Evolutionary conservation across 2,888 invertebrate genomes (phyloP).

Genomic region (Teleogryllus oceanicus): DNA sequence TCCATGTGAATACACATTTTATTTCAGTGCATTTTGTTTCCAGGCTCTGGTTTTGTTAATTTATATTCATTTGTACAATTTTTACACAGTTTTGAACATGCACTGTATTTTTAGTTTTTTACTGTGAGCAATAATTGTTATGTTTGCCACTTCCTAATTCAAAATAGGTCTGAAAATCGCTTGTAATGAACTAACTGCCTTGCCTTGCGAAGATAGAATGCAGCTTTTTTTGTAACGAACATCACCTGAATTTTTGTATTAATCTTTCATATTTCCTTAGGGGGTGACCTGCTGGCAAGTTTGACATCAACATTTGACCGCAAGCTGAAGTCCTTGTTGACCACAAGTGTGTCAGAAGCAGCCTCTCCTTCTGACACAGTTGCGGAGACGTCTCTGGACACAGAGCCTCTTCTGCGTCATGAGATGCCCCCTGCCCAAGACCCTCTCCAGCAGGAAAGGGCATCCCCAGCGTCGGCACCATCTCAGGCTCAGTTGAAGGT

Average conservation of each 20-base stretch:
- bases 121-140: too few species aligned
- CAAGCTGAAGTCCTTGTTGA: constrained; percentile 71
- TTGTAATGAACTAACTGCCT: too few species aligned
- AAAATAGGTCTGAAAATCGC: too few species aligned
- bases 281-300: constrained; percentile 77
- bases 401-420: neutral
- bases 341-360: neutral
- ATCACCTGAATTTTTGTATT: too few species aligned
- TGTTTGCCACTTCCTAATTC: too few species aligned
- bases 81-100: too few species aligned
- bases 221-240: too few species aligned
- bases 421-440: neutral
- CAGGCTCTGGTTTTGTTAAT: neutral
- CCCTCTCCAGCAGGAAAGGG: constrained; percentile 26
- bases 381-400: neutral
- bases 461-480: neutral
- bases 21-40: neutral
- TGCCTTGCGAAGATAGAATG: too few species aligned
- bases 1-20: neutral
- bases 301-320: constrained; percentile 82
- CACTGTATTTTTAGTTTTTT: too few species aligned
- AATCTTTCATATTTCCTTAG: constrained; percentile 48
- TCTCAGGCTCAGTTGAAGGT: neutral
- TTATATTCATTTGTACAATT: neutral
- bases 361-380: neutral